phyloP scores from a whole-genome alignment of 2,888 invertebrate species.

The Epinotia bilunana region DNA sequence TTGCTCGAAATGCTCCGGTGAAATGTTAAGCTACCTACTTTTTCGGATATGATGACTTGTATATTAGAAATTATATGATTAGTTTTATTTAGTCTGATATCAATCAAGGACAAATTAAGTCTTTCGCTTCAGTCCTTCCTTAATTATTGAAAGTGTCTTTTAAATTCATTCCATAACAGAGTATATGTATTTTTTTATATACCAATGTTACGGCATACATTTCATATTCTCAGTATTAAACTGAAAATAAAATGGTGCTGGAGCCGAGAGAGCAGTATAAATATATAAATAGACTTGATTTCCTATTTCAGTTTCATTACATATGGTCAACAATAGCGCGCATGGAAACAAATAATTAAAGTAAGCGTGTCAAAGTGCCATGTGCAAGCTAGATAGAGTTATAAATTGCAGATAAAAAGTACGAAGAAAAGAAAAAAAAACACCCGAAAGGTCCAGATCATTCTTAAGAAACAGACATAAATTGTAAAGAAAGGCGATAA shows the following conservation, averaged over 20 bases:
- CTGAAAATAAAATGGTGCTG: no score
- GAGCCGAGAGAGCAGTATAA: no score
- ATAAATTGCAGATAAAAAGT: not conserved
- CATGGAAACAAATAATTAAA: not conserved
- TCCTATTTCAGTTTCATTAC: slow-evolving; percentile 23
- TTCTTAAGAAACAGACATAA: not conserved
- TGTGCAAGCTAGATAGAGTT: slow-evolving; percentile 2
- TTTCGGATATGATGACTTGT: no score
- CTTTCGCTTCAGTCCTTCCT: no score
- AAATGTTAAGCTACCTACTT: not conserved
- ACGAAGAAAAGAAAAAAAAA: not conserved
- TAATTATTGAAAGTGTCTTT: no score
- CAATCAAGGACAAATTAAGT: no score
- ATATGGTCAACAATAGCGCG: slow-evolving; percentile 8
- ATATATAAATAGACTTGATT: not conserved
- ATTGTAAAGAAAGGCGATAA: not conserved
- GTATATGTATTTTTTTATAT: no score
- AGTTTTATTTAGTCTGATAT: no score
- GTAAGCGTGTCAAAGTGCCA: slow-evolving; percentile 23
- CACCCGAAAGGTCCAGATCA: not conserved
- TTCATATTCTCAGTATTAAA: no score
- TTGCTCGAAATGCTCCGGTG: not conserved
- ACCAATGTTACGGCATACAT: not conserved
- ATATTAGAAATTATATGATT: no score
- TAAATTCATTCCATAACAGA: no score